Base-by-base conservation (phyloP, 2,113 vertebrate species). In the Lonchura striata region DNA sequence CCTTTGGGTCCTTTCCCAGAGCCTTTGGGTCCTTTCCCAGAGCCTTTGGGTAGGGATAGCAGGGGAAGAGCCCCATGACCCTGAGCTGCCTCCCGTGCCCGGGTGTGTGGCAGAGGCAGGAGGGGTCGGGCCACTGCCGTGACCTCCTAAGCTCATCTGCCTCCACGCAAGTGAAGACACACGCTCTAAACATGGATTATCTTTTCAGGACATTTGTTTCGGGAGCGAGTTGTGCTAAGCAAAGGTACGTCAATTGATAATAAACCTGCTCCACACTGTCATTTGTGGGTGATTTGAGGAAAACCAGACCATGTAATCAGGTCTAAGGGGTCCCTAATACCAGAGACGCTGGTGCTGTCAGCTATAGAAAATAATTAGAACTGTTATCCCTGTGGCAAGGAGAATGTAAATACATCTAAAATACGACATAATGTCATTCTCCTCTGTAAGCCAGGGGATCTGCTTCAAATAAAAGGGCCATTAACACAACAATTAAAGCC, bases 381-480 rank as follows among this genome's bases (percentile, higher is more conserved):
- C 95, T 41, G 96, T 98, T 97, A 98, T 97, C 97, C 97, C 97
- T 97, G 97, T 98, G 97, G 97, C 97, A 98, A 98, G 90, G 96
- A 97, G 97, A 97, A 97, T 97, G 97, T 98, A 98, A 98, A 97
- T 98, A 98, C 97, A 97, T 97, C 97, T 97, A 97, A 97, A 98
- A 98, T 98, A 97, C 97, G 94, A 98, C 97, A 98, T 98, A 98
- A 98, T 98, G 97, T 98, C 97, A 98, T 98, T 98, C 97, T 97
- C 95, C 91, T 97, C 97, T 97, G 93, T 96, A 97, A 98, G 97
- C 91, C 93, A 76, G 97, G 97, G 97, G 97, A 97, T 98, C 97
- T 98, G 97, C 97, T 98, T 98, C 97, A 98, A 97, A 98, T 98
- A 98, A 98, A 98, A 97, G 97, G 96, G 95, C 97, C 97, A 98